Evolutionary conservation across 2,888 invertebrate genomes (phyloP), one percentile per base, ranked within the genome.

Genomic region (Loripinus fragilis): DNA sequence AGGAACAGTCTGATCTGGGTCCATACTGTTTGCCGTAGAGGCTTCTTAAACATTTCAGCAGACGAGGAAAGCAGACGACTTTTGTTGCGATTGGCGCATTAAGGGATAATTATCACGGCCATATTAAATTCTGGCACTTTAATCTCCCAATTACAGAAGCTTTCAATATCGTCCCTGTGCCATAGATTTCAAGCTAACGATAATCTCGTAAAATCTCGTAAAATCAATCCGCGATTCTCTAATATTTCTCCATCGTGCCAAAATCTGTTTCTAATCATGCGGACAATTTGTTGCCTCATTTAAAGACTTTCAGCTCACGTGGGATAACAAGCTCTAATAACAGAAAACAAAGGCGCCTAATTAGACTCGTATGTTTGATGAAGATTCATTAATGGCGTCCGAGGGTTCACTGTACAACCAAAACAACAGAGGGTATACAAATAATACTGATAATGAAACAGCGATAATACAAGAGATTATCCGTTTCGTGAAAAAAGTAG

Each of bases 201-300:
- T 38, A 38, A 33, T 17, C 28, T 60, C 3, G 25, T 60, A n/a
- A n/a, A n/a, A n/a, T n/a, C n/a, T n/a, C n/a, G n/a, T n/a, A n/a
- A n/a, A n/a, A 60, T 60, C n/a, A 60, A 17, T 25, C 15, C 5
- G 60, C 60, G 23, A 2, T 3, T 23, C 25, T 23, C 60, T 60
- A 60, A 60, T 33, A 28, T 60, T 60, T 60, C 35, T 5, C 7
- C 23, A 28, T 15, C 60, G n/a, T 60, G 7, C 12, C 60, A 20
- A 17, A 10, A 28, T 23, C 5, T 65, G 65, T 41, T 65, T 65
- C 35, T 35, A 65, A 65, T 65, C 65, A 65, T 17, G 5, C n/a
- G n/a, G 65, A 33, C 65, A 65, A 65, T 65, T 65, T 65, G 65
- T 65, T 65, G 65, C 38, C 10, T 25, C 65, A 65, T 65, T 65